These are phyloP conservation scores for Nemopilema nomurai DNA, from an alignment of 30 jellyfish, hydroid and myxozoan genomes.

Conservation along the genomic window DNA sequence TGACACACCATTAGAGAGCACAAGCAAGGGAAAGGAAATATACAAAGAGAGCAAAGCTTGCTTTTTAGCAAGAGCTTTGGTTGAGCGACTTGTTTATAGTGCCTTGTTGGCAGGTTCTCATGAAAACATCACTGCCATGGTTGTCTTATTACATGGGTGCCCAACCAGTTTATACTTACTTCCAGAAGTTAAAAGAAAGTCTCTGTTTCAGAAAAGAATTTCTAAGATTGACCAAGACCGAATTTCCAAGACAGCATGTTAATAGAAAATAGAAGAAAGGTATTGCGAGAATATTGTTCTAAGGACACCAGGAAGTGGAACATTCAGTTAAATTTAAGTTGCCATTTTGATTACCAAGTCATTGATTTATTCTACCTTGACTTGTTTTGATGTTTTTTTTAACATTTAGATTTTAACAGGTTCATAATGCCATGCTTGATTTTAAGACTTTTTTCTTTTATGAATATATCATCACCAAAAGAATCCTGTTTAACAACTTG, in stretches of 20 bases:
- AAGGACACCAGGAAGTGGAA: too few species aligned
- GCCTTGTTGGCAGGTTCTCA: slow-evolving; percentile 71
- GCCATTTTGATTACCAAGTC: too few species aligned
- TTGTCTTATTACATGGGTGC: slow-evolving; percentile 58
- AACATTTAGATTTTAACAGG: too few species aligned
- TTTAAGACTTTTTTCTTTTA: too few species aligned
- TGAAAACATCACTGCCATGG: slow-evolving; percentile 66
- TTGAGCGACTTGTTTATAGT: slow-evolving; percentile 47
- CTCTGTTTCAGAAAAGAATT: slow-evolving; percentile 15
- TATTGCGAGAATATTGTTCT: too few species aligned
- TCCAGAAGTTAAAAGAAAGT: slow-evolving; percentile 45
- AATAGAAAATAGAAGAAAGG: background rate
- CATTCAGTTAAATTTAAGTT: too few species aligned
- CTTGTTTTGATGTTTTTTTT: too few species aligned
- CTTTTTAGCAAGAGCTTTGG: slow-evolving; percentile 58
- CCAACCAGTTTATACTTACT: slow-evolving; percentile 63
- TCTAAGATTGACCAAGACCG: background rate
- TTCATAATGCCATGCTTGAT: too few species aligned
- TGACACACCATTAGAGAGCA: background rate
- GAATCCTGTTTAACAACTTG: too few species aligned
- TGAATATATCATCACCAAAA: too few species aligned
- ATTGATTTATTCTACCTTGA: too few species aligned
- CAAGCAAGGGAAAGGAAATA: slow-evolving; percentile 1
- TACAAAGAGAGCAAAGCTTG: slow-evolving; percentile 53
- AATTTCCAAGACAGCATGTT: background rate